These are phyloP conservation scores for Glyptemys insculpta DNA, from an alignment of 2,797 vertebrate genomes.

Conservation along the genomic window DNA sequence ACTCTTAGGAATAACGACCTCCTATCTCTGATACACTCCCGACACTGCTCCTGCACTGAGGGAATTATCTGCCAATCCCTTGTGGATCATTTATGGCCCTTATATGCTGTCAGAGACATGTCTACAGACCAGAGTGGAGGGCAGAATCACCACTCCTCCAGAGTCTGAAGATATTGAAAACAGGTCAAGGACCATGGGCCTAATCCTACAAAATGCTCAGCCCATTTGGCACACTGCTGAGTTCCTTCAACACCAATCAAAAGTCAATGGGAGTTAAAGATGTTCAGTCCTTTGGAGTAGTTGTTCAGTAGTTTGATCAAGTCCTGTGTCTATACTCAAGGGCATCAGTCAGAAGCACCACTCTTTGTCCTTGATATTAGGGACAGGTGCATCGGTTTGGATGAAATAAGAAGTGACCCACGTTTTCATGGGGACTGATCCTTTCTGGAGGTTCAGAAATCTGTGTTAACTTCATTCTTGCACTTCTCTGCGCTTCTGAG, in stretches of 20 bases:
- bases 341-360: neutral
- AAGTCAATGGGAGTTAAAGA: neutral
- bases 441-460: neutral
- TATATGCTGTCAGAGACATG: neutral
- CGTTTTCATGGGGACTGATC: neutral
- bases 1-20: neutral
- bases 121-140: neutral
- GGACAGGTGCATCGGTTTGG: neutral
- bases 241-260: rapidly evolving
- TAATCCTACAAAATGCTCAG: neutral
- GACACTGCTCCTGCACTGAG: neutral
- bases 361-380: neutral
- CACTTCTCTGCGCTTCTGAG: neutral
- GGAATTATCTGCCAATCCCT: neutral
- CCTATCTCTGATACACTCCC: neutral
- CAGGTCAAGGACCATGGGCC: rapidly evolving
- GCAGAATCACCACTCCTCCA: neutral
- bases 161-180: neutral
- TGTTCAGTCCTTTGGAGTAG: neutral
- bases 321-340: neutral
- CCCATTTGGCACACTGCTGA: neutral
- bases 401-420: neutral
- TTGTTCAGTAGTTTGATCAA: neutral
- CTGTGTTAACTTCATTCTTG: neutral
- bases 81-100: neutral